Conservation (phyloP, 2,113 vertebrate species). For the Scomber scombrus region DNA sequence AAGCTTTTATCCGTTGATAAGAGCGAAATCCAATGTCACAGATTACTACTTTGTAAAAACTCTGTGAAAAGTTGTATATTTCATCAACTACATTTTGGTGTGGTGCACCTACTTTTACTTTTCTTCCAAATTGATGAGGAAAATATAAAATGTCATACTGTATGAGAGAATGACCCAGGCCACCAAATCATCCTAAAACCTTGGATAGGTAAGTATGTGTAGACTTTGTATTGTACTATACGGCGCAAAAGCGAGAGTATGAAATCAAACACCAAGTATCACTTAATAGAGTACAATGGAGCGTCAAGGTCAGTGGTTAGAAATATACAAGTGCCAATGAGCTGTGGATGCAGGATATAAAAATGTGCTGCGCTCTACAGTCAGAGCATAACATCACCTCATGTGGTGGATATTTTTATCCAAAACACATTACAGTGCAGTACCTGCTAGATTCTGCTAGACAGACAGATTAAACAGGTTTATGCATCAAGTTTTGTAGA, state of each 20-base stretch:
- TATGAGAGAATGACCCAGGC: background rate
- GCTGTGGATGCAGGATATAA: conserved; percentile 1
- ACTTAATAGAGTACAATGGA: conserved; percentile 11
- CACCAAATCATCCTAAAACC: background rate
- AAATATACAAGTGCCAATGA: conserved; percentile 18
- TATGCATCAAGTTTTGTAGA: background rate
- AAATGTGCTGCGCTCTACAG: conserved; percentile 23
- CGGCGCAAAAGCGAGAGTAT: background rate
- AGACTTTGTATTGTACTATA: too few species aligned
- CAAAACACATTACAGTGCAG: conserved; percentile 6
- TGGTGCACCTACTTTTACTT: background rate
- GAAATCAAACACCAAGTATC: background rate
- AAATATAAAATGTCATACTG: too few species aligned
- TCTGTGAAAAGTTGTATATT: background rate
- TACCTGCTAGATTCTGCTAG: background rate
- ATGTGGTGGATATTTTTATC: conserved; percentile 20
- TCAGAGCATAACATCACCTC: conserved; percentile 8
- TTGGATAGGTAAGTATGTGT: background rate
- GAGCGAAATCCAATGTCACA: background rate
- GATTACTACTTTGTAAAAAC: conserved; percentile 13
- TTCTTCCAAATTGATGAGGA: background rate
- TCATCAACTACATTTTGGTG: background rate
- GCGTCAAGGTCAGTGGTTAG: conserved; percentile 47
- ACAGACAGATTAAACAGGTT: background rate
- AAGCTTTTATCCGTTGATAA: background rate